A percentile compares a stretch with the other conserved stretches of the same genome.
These are phyloP conservation scores for Myiozetetes cayanensis DNA, from an alignment of 2,113 vertebrate genomes.

Conservation along the genomic window DNA sequence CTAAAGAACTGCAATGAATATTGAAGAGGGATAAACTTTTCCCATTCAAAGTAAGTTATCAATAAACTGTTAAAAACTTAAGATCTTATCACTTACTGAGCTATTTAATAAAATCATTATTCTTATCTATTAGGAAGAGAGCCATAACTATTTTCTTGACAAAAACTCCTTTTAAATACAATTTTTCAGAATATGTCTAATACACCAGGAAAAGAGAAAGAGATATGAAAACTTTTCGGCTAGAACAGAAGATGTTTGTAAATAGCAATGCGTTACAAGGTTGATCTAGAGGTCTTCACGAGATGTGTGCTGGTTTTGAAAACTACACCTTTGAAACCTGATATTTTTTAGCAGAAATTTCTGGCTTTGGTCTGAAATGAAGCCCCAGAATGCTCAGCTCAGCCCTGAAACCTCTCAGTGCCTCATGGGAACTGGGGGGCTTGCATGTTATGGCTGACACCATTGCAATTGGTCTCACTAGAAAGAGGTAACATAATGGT, in stretches of 20 bases:
- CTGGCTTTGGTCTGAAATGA: neutral
- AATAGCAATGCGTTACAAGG: neutral
- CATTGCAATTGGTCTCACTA: accelerated
- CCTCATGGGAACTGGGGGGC: accelerated
- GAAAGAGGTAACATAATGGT: neutral
- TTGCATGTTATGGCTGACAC: neutral
- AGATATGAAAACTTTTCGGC: neutral
- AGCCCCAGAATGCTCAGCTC: neutral
- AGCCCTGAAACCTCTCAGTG: neutral
- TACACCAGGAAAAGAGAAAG: neutral
- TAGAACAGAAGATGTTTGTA: neutral
- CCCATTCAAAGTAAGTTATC: neutral
- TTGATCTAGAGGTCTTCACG: neutral
- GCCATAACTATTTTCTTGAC: neutral
- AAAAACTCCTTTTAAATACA: neutral
- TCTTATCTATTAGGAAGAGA: neutral
- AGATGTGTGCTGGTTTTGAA: neutral
- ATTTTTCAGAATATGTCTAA: neutral
- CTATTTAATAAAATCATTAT: neutral
- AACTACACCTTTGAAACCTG: neutral
- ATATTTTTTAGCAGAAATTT: neutral
- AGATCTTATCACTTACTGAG: neutral
- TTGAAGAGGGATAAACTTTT: neutral
- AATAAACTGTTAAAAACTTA: neutral
- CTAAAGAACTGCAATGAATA: neutral